These are phyloP conservation scores for Trichacis sp. DNA, from an alignment of 2,888 invertebrate genomes.

Conservation along the genomic window DNA sequence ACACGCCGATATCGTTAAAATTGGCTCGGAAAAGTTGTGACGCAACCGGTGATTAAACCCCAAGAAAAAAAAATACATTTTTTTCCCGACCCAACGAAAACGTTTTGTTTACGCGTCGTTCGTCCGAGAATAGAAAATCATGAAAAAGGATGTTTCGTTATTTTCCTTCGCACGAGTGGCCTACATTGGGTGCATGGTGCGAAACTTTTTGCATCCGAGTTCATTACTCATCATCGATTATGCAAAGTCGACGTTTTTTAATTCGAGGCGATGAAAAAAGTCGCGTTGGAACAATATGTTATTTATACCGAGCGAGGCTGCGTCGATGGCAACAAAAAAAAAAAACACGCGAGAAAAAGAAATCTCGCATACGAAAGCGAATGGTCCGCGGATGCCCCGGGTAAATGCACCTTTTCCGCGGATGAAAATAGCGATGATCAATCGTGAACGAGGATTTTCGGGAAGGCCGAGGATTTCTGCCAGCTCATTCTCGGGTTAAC, in stretches of 20 bases:
- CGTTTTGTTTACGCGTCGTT: no score
- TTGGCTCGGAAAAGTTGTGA: no score
- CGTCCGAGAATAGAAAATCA: no score
- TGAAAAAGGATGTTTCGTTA: no score
- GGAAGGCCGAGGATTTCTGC: constrained; percentile 47
- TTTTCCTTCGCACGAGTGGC: not conserved
- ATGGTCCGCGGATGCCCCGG: no score
- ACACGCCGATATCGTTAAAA: no score
- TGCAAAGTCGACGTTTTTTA: not conserved
- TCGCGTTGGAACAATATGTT: constrained; percentile 32
- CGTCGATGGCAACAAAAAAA: not conserved
- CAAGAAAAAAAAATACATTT: no score
- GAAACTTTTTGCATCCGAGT: not conserved
- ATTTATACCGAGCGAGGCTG: constrained; percentile 29
- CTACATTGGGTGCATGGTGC: not conserved
- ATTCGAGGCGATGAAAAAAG: not conserved
- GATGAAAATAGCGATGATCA: constrained; percentile 5
- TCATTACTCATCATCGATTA: not conserved
- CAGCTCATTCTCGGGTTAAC: constrained; percentile 62
- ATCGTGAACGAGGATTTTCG: not conserved
- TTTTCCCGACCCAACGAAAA: no score
- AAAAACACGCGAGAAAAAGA: not conserved
- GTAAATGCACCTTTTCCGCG: not conserved
- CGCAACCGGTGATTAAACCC: no score
- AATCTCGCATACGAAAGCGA: no score